Percentiles rank a stretch among this genome's conserved stretches.
Evolutionary conservation across 2,888 invertebrate genomes (phyloP).

Genomic region (Ophion obscuratus): DNA sequence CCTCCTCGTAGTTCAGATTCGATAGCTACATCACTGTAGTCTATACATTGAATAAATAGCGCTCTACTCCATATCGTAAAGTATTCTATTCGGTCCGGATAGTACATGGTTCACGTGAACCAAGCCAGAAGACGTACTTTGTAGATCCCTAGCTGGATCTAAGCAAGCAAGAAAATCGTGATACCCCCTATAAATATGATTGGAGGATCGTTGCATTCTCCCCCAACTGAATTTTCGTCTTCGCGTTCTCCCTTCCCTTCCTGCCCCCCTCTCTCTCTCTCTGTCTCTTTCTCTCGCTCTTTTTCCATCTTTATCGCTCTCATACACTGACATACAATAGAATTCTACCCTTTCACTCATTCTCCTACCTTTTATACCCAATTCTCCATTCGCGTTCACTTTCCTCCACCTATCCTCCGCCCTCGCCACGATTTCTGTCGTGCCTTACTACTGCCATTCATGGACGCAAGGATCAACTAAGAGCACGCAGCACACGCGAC

Average conservation of each 20-base stretch:
- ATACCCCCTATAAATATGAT: constrained; percentile 82
- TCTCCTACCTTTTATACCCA: constrained; percentile 47
- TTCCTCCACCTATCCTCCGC: constrained; percentile 62
- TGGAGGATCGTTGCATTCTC: constrained; percentile 75
- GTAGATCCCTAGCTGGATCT: constrained; percentile 69
- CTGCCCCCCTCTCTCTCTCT: background rate
- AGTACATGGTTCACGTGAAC: constrained; percentile 79
- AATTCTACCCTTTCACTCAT: constrained; percentile 58
- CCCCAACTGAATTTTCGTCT: constrained; percentile 54
- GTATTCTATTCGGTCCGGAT: constrained; percentile 80
- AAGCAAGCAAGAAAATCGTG: constrained; percentile 71
- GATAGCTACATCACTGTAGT: constrained; percentile 46
- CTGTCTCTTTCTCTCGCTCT: constrained; percentile 18
- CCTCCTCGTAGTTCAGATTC: constrained; percentile 41
- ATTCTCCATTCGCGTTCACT: constrained; percentile 20
- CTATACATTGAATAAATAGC: constrained; percentile 47
- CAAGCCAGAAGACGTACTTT: constrained; percentile 68
- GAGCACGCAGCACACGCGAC: constrained; percentile 56
- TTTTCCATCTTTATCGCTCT: constrained; percentile 44
- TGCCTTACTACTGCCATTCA: constrained; percentile 59
- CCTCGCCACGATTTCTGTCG: constrained; percentile 61
- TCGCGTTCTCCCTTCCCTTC: background rate
- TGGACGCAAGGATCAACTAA: constrained; percentile 56
- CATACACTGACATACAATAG: constrained; percentile 28
- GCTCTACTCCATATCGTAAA: constrained; percentile 74